Percentiles rank a stretch among this genome's conserved stretches.
Conservation (phyloP, 2,888 invertebrate genomes). For the Synanthedon andrenaeformis region DNA sequence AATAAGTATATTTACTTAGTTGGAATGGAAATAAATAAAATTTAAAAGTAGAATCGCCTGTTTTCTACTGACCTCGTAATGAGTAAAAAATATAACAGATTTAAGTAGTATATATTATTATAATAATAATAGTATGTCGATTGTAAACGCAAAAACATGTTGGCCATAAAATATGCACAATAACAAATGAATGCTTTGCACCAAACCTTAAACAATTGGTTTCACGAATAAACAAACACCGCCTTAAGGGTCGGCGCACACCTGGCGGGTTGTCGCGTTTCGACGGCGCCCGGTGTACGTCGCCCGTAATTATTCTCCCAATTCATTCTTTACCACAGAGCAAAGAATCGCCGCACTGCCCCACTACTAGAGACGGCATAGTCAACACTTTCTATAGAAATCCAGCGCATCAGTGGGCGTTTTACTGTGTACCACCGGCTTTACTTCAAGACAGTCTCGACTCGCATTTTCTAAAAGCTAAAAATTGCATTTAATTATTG, state of each 20-base stretch:
- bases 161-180: conserved; percentile 18
- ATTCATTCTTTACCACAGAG: too few species aligned
- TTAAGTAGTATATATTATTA: background rate
- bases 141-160: conserved; percentile 1
- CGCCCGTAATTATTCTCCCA: too few species aligned
- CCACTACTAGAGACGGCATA: too few species aligned
- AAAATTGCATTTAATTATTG: conserved; percentile 11
- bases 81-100: background rate
- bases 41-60: conserved; percentile 15
- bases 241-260: too few species aligned
- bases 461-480: conserved; percentile 36
- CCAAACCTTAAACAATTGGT: conserved; percentile 29
- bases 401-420: too few species aligned
- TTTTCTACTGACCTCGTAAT: background rate
- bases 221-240: too few species aligned
- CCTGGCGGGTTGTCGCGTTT: too few species aligned
- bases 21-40: conserved; percentile 59
- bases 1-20: conserved; percentile 16
- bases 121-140: background rate
- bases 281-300: too few species aligned
- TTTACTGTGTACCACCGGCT: conserved; percentile 7
- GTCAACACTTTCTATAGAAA: too few species aligned
- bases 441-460: conserved; percentile 21
- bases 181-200: conserved; percentile 42
- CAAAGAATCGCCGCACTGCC: too few species aligned